Evolutionary conservation across 2,113 vertebrate genomes (phyloP).

Genomic region (Hyla sarda): DNA sequence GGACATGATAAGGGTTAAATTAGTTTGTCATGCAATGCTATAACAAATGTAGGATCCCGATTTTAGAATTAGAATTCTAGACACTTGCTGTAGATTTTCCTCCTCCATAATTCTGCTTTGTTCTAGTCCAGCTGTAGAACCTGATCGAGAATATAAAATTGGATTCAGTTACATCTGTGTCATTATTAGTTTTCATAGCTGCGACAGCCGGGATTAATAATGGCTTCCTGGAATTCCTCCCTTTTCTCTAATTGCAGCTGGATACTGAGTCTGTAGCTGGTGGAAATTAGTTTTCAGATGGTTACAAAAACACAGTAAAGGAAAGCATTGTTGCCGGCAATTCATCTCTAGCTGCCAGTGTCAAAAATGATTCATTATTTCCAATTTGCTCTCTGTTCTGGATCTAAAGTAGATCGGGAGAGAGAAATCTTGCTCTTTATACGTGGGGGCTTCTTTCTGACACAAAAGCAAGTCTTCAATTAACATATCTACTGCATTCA

Average conservation of each 20-base stretch:
- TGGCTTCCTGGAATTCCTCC: conserved; percentile 40
- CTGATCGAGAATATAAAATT: conserved; percentile 25
- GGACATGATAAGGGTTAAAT: background rate
- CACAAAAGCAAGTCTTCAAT: conserved; percentile 65
- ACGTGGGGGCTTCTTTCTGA: conserved; percentile 66
- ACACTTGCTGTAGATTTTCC: background rate
- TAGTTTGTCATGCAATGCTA: no score
- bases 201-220: conserved; percentile 27
- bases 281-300: conserved; percentile 71
- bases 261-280: conserved; percentile 66
- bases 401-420: conserved; percentile 77
- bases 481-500: conserved; percentile 73
- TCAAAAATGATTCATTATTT: conserved; percentile 83
- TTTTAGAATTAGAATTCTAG: background rate
- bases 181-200: conserved; percentile 43
- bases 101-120: conserved; percentile 6
- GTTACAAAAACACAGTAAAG: conserved; percentile 71
- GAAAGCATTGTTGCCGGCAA: conserved; percentile 74
- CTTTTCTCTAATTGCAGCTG: conserved; percentile 65
- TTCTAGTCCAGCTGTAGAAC: conserved; percentile 39
- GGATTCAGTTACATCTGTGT: conserved; percentile 37
- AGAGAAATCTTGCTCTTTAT: conserved; percentile 69
- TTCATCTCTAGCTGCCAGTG: conserved; percentile 75
- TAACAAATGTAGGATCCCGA: no score
- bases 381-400: conserved; percentile 77